phyloP scores from a whole-genome alignment of 2,797 vertebrate species.

The Somateria mollissima region DNA sequence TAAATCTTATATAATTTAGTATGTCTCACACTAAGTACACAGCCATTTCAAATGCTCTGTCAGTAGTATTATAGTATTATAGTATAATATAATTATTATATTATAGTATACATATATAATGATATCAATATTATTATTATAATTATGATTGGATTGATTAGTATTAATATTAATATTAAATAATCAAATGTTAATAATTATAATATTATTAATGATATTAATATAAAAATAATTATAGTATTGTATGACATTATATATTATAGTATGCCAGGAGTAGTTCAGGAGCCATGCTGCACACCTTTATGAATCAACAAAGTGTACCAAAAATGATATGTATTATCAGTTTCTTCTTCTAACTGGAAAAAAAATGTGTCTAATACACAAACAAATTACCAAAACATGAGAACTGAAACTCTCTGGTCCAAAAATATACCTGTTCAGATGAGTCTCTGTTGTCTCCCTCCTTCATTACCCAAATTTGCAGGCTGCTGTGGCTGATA shows the following conservation, averaged over 20 bases:
- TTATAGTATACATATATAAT: no score
- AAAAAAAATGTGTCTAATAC: neutral
- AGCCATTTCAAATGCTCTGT: neutral
- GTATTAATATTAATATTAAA: no score
- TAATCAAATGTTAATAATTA: no score
- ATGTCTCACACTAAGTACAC: neutral
- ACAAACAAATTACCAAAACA: neutral
- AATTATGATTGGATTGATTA: no score
- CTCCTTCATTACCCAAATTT: neutral
- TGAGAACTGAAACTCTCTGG: neutral
- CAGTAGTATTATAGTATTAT: neutral
- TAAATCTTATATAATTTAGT: neutral
- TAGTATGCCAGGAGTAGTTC: neutral
- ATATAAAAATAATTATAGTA: no score
- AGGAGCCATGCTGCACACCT: fast-evolving
- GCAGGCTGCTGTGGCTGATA: neutral
- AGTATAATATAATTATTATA: no score
- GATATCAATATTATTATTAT: no score
- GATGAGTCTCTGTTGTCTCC: neutral
- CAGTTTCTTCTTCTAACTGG: neutral
- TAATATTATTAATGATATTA: no score
- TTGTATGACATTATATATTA: neutral
- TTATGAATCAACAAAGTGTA: neutral
- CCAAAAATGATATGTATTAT: no score
- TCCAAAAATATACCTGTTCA: neutral